Percentiles rank a stretch among this genome's conserved stretches.
Conservation (phyloP, 2,113 vertebrate species). For the Butorides virescens region DNA sequence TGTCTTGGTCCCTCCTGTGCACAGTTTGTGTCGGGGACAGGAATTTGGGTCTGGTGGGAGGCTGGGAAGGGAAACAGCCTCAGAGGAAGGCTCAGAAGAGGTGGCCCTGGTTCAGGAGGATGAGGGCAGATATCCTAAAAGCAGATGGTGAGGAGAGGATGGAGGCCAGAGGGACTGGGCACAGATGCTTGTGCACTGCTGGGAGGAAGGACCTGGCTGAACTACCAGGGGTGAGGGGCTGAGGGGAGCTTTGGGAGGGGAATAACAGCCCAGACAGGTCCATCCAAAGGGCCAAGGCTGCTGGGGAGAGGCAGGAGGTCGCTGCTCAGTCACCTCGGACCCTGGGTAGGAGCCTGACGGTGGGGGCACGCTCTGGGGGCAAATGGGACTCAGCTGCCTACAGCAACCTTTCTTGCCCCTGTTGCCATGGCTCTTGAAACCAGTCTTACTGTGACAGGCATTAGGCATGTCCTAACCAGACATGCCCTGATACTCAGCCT, state of each 20-base stretch:
- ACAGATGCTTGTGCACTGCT: not conserved
- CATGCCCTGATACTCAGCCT: not conserved
- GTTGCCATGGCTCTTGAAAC: not conserved
- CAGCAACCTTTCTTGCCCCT: not conserved
- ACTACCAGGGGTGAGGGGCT: not conserved
- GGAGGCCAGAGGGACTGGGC: not conserved
- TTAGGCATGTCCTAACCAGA: not conserved
- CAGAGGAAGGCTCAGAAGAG: not conserved
- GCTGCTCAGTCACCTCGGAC: not conserved
- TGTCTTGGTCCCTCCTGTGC: not conserved
- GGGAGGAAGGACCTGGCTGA: not conserved
- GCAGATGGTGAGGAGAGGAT: not conserved
- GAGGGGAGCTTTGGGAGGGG: not conserved
- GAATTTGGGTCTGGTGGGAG: not conserved
- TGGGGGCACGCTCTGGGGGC: not conserved
- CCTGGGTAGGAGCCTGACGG: not conserved
- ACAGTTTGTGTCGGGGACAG: not conserved
- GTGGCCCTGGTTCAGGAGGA: not conserved
- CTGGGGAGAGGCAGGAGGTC: not conserved
- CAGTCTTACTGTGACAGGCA: not conserved
- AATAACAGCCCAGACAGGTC: not conserved
- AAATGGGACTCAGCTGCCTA: not conserved
- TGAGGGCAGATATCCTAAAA: not conserved
- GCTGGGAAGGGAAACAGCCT: not conserved
- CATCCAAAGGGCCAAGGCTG: not conserved